These are phyloP conservation scores for Aptenodytes forsteri DNA, from an alignment of 2,113 vertebrate species.

Conservation along the genomic window DNA sequence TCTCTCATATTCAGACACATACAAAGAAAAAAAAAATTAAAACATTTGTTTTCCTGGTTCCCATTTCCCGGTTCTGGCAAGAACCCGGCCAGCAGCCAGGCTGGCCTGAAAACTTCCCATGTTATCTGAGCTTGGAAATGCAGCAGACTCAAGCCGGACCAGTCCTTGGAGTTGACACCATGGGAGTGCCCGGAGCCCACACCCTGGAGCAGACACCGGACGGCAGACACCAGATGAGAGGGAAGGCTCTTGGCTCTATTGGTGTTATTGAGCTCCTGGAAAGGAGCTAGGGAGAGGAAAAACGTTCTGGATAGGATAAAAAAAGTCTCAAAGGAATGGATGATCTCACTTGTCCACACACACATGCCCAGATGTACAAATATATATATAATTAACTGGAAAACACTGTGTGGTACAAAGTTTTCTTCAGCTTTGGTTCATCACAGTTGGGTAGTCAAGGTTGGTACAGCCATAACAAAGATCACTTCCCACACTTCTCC, in stretches of 20 bases:
- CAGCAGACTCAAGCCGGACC: background rate
- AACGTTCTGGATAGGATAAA: constrained; percentile 12
- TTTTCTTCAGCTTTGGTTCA: constrained; percentile 29
- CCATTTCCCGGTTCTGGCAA: background rate
- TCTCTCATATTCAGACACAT: background rate
- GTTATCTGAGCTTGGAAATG: background rate
- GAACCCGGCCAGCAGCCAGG: background rate
- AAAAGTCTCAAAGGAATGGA: constrained; percentile 41
- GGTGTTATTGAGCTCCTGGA: constrained; percentile 27
- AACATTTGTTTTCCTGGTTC: background rate
- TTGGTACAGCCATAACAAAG: constrained; percentile 24
- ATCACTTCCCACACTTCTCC: constrained; percentile 25
- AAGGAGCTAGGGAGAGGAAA: constrained; percentile 19
- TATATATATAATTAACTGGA: constrained; percentile 60
- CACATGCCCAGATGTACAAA: constrained; percentile 44
- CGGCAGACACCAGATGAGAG: constrained; percentile 1
- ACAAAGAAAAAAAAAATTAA: background rate
- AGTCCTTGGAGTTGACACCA: background rate
- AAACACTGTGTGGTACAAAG: constrained; percentile 45
- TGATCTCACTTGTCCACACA: constrained; percentile 62
- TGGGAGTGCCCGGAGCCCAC: background rate
- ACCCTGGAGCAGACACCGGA: background rate
- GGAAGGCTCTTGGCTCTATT: constrained; percentile 21
- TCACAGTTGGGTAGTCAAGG: background rate
- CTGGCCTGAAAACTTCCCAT: background rate